phyloP scores from a whole-genome alignment of 2,797 vertebrate genomes.

The Acropternis orthonyx region DNA sequence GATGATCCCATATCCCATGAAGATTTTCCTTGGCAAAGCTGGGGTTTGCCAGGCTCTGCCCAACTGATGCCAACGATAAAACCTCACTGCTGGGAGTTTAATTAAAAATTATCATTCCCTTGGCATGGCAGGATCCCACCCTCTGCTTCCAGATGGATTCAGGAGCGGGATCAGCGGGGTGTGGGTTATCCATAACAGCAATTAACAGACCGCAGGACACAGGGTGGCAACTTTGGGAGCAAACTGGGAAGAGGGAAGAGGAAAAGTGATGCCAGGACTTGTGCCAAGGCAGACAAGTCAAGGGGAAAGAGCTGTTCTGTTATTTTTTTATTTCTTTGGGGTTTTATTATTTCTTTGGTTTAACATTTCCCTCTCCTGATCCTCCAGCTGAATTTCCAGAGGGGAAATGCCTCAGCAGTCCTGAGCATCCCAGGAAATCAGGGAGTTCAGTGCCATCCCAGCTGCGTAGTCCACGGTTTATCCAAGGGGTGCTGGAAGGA shows the following conservation, averaged over 20 bases:
- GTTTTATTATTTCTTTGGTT: neutral
- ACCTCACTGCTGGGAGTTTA: neutral
- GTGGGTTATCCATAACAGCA: neutral
- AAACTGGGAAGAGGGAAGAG: neutral
- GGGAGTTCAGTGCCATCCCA: neutral
- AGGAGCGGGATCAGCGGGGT: neutral
- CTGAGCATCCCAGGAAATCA: neutral
- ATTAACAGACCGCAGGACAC: neutral
- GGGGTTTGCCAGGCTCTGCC: neutral
- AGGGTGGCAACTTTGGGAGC: neutral
- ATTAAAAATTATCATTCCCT: constrained; percentile 24
- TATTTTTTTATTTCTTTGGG: neutral
- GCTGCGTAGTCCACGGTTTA: neutral
- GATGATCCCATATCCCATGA: fast-evolving
- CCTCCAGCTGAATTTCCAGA: neutral
- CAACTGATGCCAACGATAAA: neutral
- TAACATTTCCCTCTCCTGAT: neutral
- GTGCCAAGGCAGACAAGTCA: neutral
- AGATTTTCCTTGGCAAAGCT: neutral
- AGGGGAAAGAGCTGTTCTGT: fast-evolving
- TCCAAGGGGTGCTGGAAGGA: no score
- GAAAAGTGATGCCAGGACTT: neutral
- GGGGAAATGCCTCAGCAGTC: neutral
- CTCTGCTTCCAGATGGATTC: neutral
- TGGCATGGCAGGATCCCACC: neutral